phyloP scores from a whole-genome alignment of 1,140 invertebrate species.

The Brachionus rotundiformis region DNA sequence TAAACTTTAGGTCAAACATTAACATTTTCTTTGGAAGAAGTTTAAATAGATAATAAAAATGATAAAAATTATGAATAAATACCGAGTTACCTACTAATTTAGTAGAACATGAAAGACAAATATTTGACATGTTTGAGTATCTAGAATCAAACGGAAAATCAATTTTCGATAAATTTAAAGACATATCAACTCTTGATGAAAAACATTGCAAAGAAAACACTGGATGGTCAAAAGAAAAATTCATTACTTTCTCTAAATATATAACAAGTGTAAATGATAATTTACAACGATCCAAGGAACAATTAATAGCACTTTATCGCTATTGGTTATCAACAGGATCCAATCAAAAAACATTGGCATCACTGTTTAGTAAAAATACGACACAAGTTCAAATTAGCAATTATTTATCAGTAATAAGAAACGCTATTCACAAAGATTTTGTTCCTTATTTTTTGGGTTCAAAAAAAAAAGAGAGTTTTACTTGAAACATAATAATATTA shows the following conservation, averaged over 20 bases:
- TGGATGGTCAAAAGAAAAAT: conserved; percentile 36
- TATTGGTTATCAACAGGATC: conserved; percentile 25
- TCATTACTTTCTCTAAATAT: neutral
- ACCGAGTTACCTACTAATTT: neutral
- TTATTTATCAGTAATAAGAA: conserved; percentile 1
- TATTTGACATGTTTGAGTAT: neutral
- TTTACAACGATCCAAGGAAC: neutral
- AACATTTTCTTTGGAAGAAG: neutral
- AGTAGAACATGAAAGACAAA: neutral
- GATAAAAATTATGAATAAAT: neutral
- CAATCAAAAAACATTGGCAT: neutral
- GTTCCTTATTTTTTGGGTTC: conserved; percentile 23
- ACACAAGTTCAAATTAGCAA: conserved; percentile 12
- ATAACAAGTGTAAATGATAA: neutral
- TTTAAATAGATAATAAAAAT: neutral
- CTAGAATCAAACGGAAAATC: neutral
- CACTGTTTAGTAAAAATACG: neutral
- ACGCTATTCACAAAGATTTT: conserved; percentile 7
- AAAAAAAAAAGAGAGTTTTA: conserved; percentile 19
- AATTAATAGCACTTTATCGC: conserved; percentile 17
- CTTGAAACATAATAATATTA: conserved; percentile 36
- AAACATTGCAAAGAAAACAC: conserved; percentile 5
- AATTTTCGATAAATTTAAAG: conserved; percentile 22
- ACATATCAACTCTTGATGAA: neutral
- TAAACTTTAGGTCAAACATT: neutral